phyloP scores from a whole-genome alignment of 2,888 invertebrate genomes.

The Diplolepis rosae region DNA sequence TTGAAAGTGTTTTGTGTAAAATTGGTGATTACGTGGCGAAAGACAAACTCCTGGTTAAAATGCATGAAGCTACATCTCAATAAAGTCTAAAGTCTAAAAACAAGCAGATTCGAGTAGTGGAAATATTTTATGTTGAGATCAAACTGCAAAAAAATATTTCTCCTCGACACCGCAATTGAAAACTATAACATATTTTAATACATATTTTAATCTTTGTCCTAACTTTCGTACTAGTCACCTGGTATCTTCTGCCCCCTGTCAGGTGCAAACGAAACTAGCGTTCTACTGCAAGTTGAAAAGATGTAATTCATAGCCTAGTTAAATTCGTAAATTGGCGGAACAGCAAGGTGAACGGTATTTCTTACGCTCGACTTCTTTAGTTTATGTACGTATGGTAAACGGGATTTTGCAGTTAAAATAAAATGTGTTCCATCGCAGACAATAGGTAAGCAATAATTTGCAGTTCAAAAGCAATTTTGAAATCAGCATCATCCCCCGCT shows the following conservation, averaged over 20 bases:
- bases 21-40: slow-evolving; percentile 90
- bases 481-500: background rate
- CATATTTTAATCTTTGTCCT: background rate
- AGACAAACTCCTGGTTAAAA: slow-evolving; percentile 74
- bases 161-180: too few relatives aligned
- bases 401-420: background rate
- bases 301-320: slow-evolving; percentile 23
- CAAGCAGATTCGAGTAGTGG: background rate
- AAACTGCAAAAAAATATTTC: too few relatives aligned
- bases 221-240: background rate
- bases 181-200: background rate
- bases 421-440: slow-evolving; percentile 22
- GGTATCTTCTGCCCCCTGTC: slow-evolving; percentile 15
- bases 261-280: background rate
- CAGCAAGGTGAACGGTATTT: slow-evolving; percentile 22
- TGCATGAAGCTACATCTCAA: slow-evolving; percentile 40
- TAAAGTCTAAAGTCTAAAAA: background rate
- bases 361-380: slow-evolving; percentile 23
- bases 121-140: too few relatives aligned
- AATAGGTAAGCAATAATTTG: slow-evolving; percentile 7
- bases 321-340: slow-evolving; percentile 30
- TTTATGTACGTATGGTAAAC: slow-evolving; percentile 7
- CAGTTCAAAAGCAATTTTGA: background rate
- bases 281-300: slow-evolving; percentile 17
- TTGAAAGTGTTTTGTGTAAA: slow-evolving; percentile 82